Base-by-base conservation (phyloP, 2,888 invertebrate species). In the Drosophila meridionalis region DNA sequence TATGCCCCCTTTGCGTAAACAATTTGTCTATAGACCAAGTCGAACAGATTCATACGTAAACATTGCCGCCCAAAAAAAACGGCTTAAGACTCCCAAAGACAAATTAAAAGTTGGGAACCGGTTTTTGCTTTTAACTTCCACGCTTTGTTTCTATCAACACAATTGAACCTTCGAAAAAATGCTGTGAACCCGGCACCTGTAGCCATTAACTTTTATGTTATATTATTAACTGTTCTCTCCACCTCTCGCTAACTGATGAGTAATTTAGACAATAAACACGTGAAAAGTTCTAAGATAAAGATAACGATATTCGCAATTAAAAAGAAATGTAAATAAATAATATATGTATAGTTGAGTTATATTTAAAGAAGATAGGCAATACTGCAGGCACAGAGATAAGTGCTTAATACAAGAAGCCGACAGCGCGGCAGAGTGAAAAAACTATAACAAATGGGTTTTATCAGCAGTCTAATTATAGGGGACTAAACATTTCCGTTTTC, bases 21-120 rank as follows among this genome's bases (percentile, higher is more conserved):
- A 89, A 89, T 84, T 89, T 86, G 80, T 89, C 77, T 64, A 75
- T 83, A 56, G 12, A 67, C 68, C 68, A 48, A 66, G 82, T 40
- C 53, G 57, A 64, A 55, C 68, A 68, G 43, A 70, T 64, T 73
- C 61, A 73, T 59, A 73, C 62, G 57, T 69, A 71, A 82, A 68
- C 67, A 75, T 79, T 79, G 64, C 69, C 63, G 73, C 67, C 70
- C 73, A 71, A 62, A 6, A n/a, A 67, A 80, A 76, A 52, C 71
- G 67, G 80, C 72, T 80, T 67, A 42, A 75, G 55, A 53, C 68
- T 57, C 43, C 65, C 5, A 62, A 20, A 34, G 56, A n/a, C 56
- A 32, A 30, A 6, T 30, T 20, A 32, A 63, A 78, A 72, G 56
- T 56, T 55, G 38, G 30, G 48, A 84, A 84, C 89, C 89, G 76